Conservation (phyloP, 2,113 vertebrate species). For the Podarcis raffonei region DNA sequence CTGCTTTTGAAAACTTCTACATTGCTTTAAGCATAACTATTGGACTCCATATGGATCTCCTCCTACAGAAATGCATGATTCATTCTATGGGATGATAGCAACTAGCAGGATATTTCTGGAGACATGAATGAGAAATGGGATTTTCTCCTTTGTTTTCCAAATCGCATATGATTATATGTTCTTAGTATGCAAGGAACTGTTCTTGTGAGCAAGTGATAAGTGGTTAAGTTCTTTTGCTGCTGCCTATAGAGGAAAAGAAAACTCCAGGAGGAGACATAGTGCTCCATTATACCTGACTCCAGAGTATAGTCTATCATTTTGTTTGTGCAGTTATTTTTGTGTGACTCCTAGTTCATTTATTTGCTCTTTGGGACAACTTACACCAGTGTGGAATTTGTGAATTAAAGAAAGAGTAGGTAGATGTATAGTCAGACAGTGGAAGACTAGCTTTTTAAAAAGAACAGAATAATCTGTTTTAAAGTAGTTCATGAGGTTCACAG, state of each 20-base stretch:
- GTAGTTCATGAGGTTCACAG: not conserved
- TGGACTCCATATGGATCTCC: not conserved
- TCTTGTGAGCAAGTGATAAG: not conserved
- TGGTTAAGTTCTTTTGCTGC: not conserved
- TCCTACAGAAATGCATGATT: not conserved
- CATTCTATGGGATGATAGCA: not conserved
- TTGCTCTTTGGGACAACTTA: not conserved
- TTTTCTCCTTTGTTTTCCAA: not conserved
- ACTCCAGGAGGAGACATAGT: not conserved
- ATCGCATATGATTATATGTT: not conserved
- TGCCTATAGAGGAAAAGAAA: not conserved
- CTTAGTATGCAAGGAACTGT: not conserved
- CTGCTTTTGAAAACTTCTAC: not conserved
- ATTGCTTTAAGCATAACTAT: not conserved
- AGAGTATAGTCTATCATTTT: not conserved
- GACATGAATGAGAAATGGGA: not conserved
- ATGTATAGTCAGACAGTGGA: not conserved
- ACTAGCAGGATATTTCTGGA: conserved; percentile 5
- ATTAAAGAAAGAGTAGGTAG: not conserved
- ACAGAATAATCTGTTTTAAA: not conserved
- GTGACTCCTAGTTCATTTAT: not conserved
- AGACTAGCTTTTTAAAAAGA: not conserved
- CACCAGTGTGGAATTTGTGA: not conserved
- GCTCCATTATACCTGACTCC: not conserved
- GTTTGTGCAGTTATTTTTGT: not conserved